Evolutionary conservation across 2,888 invertebrate species (phyloP).

Genomic region (Lagria hirta): DNA sequence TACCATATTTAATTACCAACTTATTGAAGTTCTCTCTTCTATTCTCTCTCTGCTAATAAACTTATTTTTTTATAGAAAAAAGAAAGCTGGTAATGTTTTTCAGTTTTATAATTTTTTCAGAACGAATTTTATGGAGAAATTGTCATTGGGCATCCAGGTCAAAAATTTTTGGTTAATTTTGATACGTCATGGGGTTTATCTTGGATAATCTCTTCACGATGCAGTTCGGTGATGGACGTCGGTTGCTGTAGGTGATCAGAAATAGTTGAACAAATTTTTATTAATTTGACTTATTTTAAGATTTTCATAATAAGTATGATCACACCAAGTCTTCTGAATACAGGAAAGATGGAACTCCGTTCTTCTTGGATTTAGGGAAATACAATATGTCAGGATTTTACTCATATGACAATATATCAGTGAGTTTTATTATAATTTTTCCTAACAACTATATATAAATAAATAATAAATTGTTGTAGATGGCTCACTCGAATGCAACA

Average conservation of each 20-base stretch:
- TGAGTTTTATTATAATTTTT: slow-evolving; percentile 47
- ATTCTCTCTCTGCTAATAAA: too few species aligned
- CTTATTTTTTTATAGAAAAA: too few species aligned
- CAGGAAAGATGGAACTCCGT: slow-evolving; percentile 61
- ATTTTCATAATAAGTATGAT: slow-evolving; percentile 69
- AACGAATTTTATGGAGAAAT: slow-evolving; percentile 56
- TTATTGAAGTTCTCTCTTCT: too few species aligned
- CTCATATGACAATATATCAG: slow-evolving; percentile 65
- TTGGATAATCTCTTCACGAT: slow-evolving; percentile 56
- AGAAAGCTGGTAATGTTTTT: too few species aligned
- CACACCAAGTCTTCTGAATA: slow-evolving; percentile 66
- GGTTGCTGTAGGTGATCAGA: slow-evolving; percentile 54
- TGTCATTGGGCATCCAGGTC: slow-evolving; percentile 54
- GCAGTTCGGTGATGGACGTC: slow-evolving; percentile 45
- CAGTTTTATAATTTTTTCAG: too few species aligned
- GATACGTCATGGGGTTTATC: slow-evolving; percentile 57
- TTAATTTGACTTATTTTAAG: slow-evolving; percentile 50
- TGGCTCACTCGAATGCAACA: slow-evolving; percentile 59
- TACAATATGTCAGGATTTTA: slow-evolving; percentile 66
- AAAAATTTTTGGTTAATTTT: slow-evolving; percentile 55
- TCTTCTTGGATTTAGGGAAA: slow-evolving; percentile 59
- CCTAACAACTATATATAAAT: not conserved
- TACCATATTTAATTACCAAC: too few species aligned
- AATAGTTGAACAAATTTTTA: slow-evolving; percentile 3
- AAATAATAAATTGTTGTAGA: slow-evolving; percentile 49